Conservation (phyloP, 2,888 invertebrate genomes). For the Patella caerulea region DNA sequence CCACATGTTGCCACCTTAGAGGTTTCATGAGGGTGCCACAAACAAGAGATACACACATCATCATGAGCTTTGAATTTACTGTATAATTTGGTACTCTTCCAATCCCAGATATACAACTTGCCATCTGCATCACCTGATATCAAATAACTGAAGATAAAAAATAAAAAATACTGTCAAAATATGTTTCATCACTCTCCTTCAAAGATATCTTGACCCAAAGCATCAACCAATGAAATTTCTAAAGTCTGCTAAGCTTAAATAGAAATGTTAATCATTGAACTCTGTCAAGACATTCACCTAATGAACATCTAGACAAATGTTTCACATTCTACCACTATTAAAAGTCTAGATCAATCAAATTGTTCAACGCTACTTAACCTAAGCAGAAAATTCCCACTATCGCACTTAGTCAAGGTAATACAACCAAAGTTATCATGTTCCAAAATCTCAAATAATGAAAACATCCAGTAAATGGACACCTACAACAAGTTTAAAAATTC, state of each 20-base stretch:
- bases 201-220: background rate
- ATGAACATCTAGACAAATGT: too few species aligned
- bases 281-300: too few species aligned
- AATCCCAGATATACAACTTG: slow-evolving; percentile 99
- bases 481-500: too few species aligned
- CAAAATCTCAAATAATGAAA: background rate
- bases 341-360: too few species aligned
- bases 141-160: slow-evolving; percentile 83
- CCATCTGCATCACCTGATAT: slow-evolving; percentile 99
- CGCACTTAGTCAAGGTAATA: too few species aligned
- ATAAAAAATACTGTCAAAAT: background rate
- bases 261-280: background rate
- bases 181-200: background rate
- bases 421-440: too few species aligned
- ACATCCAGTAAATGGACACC: background rate
- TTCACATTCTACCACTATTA: too few species aligned
- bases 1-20: slow-evolving; percentile 97
- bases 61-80: slow-evolving; percentile 99
- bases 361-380: too few species aligned
- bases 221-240: background rate
- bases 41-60: slow-evolving; percentile 91
- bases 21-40: slow-evolving; percentile 99
- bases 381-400: too few species aligned
- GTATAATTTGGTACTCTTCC: slow-evolving; percentile 98
- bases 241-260: background rate